A percentile compares a stretch with the other conserved stretches of the same genome.
Evolutionary conservation across 2,113 vertebrate species (phyloP).

Genomic region (Beaufortia kweichowensis): DNA sequence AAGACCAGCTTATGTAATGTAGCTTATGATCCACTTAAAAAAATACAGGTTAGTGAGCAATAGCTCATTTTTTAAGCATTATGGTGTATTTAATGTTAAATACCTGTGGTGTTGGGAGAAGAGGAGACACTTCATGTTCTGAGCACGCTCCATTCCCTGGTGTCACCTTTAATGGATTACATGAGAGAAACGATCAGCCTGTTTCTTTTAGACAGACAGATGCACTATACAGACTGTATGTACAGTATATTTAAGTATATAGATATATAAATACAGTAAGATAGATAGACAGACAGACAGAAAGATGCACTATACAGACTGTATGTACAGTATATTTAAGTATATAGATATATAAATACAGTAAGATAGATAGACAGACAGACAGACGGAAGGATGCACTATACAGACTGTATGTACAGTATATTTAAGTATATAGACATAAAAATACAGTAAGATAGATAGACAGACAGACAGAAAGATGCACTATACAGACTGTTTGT

Average conservation of each 20-base stretch:
- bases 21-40: background rate
- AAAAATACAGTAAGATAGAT: too few species aligned
- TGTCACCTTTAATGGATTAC: constrained; percentile 35
- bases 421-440: background rate
- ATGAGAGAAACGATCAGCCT: background rate
- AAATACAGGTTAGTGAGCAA: background rate
- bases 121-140: background rate
- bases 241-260: background rate
- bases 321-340: too few species aligned
- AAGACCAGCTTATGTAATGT: constrained; percentile 16
- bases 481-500: too few species aligned
- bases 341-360: too few species aligned
- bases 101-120: background rate
- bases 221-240: constrained; percentile 19
- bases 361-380: background rate
- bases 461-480: too few species aligned
- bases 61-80: too few species aligned
- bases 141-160: constrained; percentile 41
- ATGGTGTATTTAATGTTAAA: too few species aligned
- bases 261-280: background rate
- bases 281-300: too few species aligned
- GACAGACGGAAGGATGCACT: background rate
- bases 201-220: too few species aligned
- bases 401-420: constrained; percentile 34
- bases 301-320: too few species aligned